Base-by-base conservation (phyloP, 2,888 invertebrate species). In the Pollenia labialis region DNA sequence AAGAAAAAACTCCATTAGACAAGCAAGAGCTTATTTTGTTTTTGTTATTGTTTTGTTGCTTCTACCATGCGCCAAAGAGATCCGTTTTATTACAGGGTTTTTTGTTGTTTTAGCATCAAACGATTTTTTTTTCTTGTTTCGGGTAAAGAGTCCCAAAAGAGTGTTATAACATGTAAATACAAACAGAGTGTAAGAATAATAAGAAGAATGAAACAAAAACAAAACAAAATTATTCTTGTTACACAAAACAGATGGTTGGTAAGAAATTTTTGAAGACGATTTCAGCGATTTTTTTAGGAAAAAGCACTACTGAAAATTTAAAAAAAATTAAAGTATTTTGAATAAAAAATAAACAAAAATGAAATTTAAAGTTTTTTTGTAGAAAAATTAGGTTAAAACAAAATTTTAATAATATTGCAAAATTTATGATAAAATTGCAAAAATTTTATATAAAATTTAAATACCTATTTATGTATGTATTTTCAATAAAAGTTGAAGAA, bases 61-160 rank as follows among this genome's bases (percentile, higher is more conserved):
- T 72, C 71, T 80, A 83, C 76, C 82, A 83, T 87, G 83, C 86
- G 83, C 86, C 83, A 83, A 81, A 83, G 56, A 79, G 72, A 71
- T 83, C 52, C 75, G 68, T 42, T 62, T 12, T 18, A 69, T 75
- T 64, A 46, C 54, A 48, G 54, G 54, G 50, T 66, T 50, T 44
- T 56, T 75, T 66, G 56, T 44, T 81, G 8, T 56, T 75, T 32
- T 46, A 66, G 74, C 75, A 60, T 80, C 40, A 68, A 83, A 85
- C 56, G 18, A 60, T 46, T 76, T 75, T 75, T 75, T 23, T 32
- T 32, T 6, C 32, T 32, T 54, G 6, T 64, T 60, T 60, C 48
- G 12, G 54, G 3, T 23, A 62, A 86, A 77, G 72, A 83, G 54
- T 87, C 68, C 48, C 80, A 54, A 58, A 83, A 80, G 83, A 83